Percentiles rank a stretch among this genome's conserved stretches.
These are phyloP conservation scores for Trichonephila clavipes DNA, from an alignment of 1,140 invertebrate species.

Conservation along the genomic window DNA sequence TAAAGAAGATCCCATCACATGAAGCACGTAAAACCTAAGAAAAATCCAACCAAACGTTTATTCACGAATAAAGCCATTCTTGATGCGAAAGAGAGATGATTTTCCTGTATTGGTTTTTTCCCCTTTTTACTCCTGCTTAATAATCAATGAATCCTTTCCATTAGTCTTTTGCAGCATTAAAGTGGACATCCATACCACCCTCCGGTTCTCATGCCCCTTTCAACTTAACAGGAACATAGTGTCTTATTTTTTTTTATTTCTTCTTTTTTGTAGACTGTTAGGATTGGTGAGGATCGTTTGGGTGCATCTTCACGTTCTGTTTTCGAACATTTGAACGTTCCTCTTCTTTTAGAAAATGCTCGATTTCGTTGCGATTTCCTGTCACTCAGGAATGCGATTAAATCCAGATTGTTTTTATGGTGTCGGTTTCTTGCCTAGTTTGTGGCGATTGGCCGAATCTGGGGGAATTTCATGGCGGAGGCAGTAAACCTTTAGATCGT, in stretches of 20 bases:
- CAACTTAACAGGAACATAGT: conserved; percentile 12
- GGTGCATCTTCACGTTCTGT: conserved; percentile 36
- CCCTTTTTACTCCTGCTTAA: conserved; percentile 18
- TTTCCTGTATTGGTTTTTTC: conserved; percentile 12
- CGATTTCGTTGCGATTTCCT: conserved; percentile 19
- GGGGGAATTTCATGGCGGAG: background rate
- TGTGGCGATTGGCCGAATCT: conserved; percentile 16
- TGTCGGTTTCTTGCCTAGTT: background rate
- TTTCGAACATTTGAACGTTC: background rate
- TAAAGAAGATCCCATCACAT: background rate
- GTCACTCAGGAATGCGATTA: conserved; percentile 34
- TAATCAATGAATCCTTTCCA: conserved; percentile 43
- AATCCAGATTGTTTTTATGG: conserved; percentile 4
- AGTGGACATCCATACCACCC: background rate
- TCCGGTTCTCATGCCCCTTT: background rate
- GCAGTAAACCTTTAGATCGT: background rate
- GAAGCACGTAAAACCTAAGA: background rate
- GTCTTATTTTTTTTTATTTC: background rate
- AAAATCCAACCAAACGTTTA: conserved; percentile 29
- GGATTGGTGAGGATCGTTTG: background rate
- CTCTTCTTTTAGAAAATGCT: background rate
- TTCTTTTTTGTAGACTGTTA: background rate
- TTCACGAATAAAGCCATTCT: conserved; percentile 18
- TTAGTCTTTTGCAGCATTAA: background rate
- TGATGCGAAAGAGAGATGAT: background rate